Conservation (phyloP, 1,140 invertebrate species). For the Caligus rogercresseyi region DNA sequence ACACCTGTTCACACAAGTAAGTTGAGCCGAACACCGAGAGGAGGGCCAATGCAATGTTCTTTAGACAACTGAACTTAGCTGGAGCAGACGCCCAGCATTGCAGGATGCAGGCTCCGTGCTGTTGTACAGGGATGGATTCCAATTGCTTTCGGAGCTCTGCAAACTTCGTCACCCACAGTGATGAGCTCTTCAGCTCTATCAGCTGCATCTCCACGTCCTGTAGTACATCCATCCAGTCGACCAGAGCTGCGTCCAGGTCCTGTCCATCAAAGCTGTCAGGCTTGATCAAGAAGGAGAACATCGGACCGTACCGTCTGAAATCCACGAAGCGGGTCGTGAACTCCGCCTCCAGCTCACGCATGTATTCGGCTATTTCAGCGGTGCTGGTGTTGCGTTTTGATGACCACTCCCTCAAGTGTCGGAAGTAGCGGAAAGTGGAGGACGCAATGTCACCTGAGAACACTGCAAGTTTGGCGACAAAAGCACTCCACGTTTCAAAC, state of each 20-base stretch:
- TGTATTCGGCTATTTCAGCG: conserved; percentile 14
- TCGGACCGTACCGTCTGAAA: conserved; percentile 13
- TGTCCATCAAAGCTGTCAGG: conserved; percentile 8
- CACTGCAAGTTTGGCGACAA: conserved; percentile 19
- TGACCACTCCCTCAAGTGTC: conserved; percentile 7
- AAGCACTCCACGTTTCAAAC: conserved; percentile 17
- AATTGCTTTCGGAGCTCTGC: conserved; percentile 18
- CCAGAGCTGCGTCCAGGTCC: conserved; percentile 12
- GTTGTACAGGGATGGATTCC: conserved; percentile 11
- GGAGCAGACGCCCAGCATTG: conserved; percentile 11
- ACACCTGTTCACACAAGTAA: background rate
- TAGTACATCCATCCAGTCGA: conserved; percentile 17
- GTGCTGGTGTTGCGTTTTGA: conserved; percentile 14
- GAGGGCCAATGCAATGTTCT: conserved; percentile 7
- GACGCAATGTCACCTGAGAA: conserved; percentile 15
- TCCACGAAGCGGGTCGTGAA: conserved; percentile 14
- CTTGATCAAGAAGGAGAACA: background rate
- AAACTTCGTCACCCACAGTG: conserved; percentile 12
- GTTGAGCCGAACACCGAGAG: background rate
- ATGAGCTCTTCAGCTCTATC: conserved; percentile 1
- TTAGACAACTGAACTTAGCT: conserved; percentile 10
- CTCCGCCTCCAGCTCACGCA: conserved; percentile 8
- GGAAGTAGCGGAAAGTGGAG: conserved; percentile 15
- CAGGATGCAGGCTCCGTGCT: conserved; percentile 17
- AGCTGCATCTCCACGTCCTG: conserved; percentile 2